Conservation (phyloP, 2,888 invertebrate genomes). For the Cryptocheilus praepositus region DNA sequence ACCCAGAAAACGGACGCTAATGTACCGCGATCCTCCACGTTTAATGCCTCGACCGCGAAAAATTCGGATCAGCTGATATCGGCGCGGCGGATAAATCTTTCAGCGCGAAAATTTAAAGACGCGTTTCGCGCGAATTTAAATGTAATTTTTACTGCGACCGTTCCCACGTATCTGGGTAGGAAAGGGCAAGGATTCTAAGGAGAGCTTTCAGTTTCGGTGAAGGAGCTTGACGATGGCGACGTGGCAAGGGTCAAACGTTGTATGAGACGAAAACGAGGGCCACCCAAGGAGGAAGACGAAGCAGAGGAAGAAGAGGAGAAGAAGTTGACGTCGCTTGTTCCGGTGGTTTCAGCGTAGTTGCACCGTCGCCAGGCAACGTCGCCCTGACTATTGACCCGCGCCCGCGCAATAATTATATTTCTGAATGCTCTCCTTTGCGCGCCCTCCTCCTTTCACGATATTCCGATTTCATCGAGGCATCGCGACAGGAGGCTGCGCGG, state of each 20-base stretch:
- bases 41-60: no score
- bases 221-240: no score
- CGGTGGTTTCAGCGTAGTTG: conserved; percentile 41
- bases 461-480: conserved; percentile 29
- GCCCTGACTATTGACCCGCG: conserved; percentile 71
- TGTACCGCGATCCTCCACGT: no score
- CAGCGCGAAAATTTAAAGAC: background rate
- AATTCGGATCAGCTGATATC: no score
- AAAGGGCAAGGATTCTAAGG: no score
- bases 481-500: conserved; percentile 13
- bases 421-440: conserved; percentile 29
- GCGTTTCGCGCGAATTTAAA: background rate
- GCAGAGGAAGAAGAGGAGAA: conserved; percentile 4
- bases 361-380: conserved; percentile 65
- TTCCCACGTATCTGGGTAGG: no score
- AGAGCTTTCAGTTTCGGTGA: no score
- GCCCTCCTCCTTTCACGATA: conserved; percentile 39
- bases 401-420: conserved; percentile 71
- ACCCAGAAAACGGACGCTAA: no score
- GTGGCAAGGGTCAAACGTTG: no score
- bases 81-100: no score
- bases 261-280: conserved; percentile 11
- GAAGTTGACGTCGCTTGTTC: conserved; percentile 30
- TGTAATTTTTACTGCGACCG: no score
- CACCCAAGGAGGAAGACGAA: conserved; percentile 17